A percentile compares a stretch with the other conserved stretches of the same genome.
Conservation (phyloP, 2,113 vertebrate genomes). For the Asarcornis scutulata region DNA sequence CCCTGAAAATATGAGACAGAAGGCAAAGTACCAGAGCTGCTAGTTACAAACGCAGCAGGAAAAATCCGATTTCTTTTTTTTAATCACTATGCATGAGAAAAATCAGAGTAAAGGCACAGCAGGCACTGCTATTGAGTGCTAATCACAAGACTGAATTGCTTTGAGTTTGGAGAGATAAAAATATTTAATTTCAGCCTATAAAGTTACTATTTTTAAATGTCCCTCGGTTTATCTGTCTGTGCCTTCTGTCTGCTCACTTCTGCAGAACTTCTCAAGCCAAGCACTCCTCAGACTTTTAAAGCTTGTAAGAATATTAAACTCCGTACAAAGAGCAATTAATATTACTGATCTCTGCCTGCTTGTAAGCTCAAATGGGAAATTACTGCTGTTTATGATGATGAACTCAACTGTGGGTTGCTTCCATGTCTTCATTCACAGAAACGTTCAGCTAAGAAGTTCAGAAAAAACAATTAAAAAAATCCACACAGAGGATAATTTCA, state of each 20-base stretch:
- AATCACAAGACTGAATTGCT: neutral
- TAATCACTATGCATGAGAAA: neutral
- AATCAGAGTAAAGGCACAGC: conserved; percentile 11
- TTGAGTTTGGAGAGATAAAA: neutral
- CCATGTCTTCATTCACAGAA: neutral
- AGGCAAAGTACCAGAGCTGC: neutral
- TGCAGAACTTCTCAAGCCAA: neutral
- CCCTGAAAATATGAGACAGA: neutral
- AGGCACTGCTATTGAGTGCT: neutral
- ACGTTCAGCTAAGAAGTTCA: neutral
- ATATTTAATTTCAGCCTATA: neutral
- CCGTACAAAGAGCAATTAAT: neutral
- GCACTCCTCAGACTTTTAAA: neutral
- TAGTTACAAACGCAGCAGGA: neutral
- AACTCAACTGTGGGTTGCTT: rapidly evolving
- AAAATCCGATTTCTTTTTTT: neutral
- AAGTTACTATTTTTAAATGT: neutral
- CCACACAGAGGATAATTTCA: neutral
- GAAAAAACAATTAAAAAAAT: neutral
- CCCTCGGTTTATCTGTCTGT: neutral
- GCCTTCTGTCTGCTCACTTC: neutral
- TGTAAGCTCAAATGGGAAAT: neutral
- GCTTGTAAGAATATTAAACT: neutral
- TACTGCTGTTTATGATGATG: neutral
- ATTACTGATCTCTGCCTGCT: neutral